These are phyloP conservation scores for Alloscopus bannaensis DNA, from an alignment of 2,888 invertebrate genomes.

Conservation along the genomic window DNA sequence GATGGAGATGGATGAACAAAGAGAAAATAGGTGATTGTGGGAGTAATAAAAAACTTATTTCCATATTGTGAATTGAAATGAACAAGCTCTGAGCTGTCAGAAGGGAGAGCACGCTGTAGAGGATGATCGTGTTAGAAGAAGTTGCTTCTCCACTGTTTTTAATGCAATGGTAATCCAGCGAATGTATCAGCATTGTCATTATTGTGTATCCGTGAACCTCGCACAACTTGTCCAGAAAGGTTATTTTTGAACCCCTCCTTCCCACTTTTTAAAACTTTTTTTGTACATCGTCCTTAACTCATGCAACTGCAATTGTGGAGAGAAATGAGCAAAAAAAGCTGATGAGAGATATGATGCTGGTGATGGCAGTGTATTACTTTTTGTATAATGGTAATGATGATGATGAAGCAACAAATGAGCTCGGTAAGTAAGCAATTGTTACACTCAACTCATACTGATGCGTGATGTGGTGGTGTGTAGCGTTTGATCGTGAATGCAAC, in stretches of 20 bases:
- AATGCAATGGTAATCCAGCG: too few species aligned
- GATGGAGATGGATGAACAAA: neutral
- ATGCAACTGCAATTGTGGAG: too few species aligned
- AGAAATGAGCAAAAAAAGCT: constrained; percentile 4
- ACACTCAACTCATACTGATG: too few species aligned
- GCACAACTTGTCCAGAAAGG: constrained; percentile 4
- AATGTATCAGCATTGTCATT: too few species aligned
- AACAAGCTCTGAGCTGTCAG: constrained; percentile 26
- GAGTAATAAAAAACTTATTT: constrained; percentile 42
- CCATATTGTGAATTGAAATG: constrained; percentile 33
- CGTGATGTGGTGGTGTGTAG: constrained; percentile 9
- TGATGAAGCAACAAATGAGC: constrained; percentile 34
- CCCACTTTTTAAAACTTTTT: constrained; percentile 1
- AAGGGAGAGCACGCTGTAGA: constrained; percentile 18
- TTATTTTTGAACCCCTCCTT: constrained; percentile 1
- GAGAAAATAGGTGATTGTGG: constrained; percentile 36
- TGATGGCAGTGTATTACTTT: constrained; percentile 16
- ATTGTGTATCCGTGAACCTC: too few species aligned
- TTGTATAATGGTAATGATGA: constrained; percentile 30
- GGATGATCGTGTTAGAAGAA: constrained; percentile 27
- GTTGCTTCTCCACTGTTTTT: too few species aligned
- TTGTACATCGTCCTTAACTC: too few species aligned
- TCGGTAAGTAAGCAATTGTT: constrained; percentile 30
- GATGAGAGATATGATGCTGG: constrained; percentile 16
- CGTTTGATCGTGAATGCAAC: neutral